Conservation (phyloP, 2,888 invertebrate genomes). For the Andrena trimmerana region DNA sequence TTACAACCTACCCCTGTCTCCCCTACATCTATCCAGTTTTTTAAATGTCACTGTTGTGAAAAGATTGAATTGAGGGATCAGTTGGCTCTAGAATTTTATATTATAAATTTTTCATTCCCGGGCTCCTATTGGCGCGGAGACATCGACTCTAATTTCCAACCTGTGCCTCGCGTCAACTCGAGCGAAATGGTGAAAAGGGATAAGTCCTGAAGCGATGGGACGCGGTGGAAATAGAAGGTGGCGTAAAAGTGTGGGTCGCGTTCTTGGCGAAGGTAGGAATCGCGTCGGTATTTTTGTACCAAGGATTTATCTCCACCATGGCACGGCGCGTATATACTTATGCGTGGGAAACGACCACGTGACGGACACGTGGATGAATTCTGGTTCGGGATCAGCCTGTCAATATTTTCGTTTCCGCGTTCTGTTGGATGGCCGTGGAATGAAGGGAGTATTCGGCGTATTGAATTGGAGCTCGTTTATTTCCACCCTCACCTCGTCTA, state of each 20-base stretch:
- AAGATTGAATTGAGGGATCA: too few relatives aligned
- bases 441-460: background rate
- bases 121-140: too few relatives aligned
- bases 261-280: background rate
- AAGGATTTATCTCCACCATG: conserved; percentile 51
- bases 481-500: background rate
- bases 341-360: conserved; percentile 60
- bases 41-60: too few relatives aligned
- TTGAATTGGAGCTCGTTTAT: conserved; percentile 23
- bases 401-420: conserved; percentile 54
- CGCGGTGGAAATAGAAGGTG: background rate
- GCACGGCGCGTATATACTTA: conserved; percentile 19
- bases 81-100: too few relatives aligned
- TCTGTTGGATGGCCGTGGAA: conserved; percentile 12
- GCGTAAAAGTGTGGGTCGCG: conserved; percentile 1
- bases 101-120: too few relatives aligned
- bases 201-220: background rate
- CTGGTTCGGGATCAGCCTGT: conserved; percentile 36
- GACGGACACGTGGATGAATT: conserved; percentile 43
- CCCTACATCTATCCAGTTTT: too few relatives aligned
- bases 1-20: too few relatives aligned
- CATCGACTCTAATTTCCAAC: too few relatives aligned
- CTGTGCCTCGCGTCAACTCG: background rate
- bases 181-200: background rate
- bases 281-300: conserved; percentile 43